Evolutionary conservation across 2,888 invertebrate species (phyloP).

Genomic region (Patella depressa): DNA sequence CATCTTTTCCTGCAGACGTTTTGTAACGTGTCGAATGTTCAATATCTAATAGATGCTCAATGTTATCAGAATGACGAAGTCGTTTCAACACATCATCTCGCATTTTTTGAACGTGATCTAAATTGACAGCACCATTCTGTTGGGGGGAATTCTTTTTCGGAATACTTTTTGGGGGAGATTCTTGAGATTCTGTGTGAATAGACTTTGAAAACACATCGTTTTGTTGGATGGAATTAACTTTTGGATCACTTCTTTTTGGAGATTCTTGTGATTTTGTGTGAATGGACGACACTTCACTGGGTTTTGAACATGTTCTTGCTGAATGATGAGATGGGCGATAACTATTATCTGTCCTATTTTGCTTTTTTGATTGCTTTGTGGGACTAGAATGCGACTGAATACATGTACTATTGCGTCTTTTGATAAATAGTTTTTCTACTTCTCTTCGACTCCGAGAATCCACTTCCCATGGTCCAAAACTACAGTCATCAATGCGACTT

Average conservation of each 20-base stretch:
- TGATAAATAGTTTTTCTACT: neutral
- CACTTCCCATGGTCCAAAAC: neutral
- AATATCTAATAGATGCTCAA: neutral
- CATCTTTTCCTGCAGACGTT: too few relatives aligned
- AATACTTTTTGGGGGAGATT: too few relatives aligned
- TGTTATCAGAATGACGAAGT: neutral
- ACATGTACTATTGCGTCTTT: neutral
- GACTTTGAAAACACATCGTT: too few relatives aligned
- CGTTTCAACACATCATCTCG: neutral
- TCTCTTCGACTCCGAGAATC: neutral
- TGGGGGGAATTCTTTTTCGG: too few relatives aligned
- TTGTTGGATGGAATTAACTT: too few relatives aligned
- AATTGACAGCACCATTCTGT: neutral
- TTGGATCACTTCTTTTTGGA: too few relatives aligned
- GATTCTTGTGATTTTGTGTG: too few relatives aligned
- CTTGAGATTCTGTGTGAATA: too few relatives aligned
- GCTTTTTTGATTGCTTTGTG: neutral
- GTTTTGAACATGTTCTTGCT: too few relatives aligned
- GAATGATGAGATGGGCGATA: too few relatives aligned
- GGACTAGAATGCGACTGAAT: slow-evolving; percentile 3
- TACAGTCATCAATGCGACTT: slow-evolving; percentile 1
- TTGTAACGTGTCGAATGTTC: neutral
- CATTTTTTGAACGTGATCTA: neutral
- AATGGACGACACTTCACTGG: too few relatives aligned
- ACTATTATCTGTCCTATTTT: too few relatives aligned